Evolutionary conservation across 1,140 invertebrate genomes (phyloP), one percentile per base, ranked within the genome.

Genomic region (Drosophila carrolli): DNA sequence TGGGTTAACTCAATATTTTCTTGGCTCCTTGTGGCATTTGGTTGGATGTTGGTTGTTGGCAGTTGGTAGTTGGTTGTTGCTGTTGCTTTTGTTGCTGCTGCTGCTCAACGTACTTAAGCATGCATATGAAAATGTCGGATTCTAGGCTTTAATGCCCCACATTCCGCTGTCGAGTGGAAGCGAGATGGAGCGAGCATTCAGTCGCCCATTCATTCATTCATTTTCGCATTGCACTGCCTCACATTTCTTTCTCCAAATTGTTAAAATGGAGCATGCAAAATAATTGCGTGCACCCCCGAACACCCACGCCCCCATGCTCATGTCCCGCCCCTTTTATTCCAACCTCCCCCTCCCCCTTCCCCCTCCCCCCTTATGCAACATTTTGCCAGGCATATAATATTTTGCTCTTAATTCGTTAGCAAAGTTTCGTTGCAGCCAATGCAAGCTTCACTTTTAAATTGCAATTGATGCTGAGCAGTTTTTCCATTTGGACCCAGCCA

Each of bases 1-100:
- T 27, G 72, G 68, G 71, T 74, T 75, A 75, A 75, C 72, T 75
- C 38, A 75, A 75, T 75, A 75, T 75, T 75, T 75, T 75, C 59
- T 75, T 75, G 51, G 59, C 53, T 75, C 47, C 70, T 65, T 65
- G 71, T 56, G 60, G 46, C 71, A 63, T 75, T 75, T 72, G 41
- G 66, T 51, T 37, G 70, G 23, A 2, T 23, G 23, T 23, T 23
- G 23, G 23, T 55, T 19, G 40, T 53, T 29, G 65, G 16, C 35
- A 55, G 63, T 19, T 53, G 14, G 8, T 63, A 0, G 19, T 19
- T 19, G 19, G 19, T 1, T 53, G 23, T 19, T 62, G n/a, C 9
- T 5, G 27, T 1, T 46, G 29, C 7, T 16, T 56, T 13, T 63
- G 51, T 13, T 65, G 43, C 11, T 27, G 40, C 19, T 48, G 11